Conservation (phyloP, 1,140 invertebrate genomes). For the Sinella curviseta region DNA sequence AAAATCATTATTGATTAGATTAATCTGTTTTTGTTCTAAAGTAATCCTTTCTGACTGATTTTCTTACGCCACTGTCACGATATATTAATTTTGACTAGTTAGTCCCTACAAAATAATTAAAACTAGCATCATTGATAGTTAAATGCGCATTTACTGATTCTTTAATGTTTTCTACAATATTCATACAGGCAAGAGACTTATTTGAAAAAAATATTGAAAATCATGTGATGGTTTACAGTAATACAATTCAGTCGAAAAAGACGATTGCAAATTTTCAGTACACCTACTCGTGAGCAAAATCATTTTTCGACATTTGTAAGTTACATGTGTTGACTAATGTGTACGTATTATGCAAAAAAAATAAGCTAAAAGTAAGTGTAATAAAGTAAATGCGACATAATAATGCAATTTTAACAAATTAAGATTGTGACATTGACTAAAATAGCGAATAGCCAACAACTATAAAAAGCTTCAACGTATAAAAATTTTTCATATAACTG, state of each 20-base stretch:
- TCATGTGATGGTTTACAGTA: too few species aligned
- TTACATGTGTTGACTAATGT: too few species aligned
- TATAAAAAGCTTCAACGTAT: too few species aligned
- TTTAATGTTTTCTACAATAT: background rate
- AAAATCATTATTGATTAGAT: background rate
- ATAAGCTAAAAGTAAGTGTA: too few species aligned
- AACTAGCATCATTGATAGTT: constrained; percentile 11
- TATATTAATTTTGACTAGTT: background rate
- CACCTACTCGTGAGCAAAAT: background rate
- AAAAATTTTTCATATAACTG: too few species aligned
- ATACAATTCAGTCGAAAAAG: background rate
- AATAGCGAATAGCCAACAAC: too few species aligned
- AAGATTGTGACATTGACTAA: too few species aligned
- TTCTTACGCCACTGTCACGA: background rate
- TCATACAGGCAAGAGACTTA: background rate
- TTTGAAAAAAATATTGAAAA: background rate
- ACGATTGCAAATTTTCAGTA: background rate
- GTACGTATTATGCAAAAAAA: too few species aligned
- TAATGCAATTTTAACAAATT: too few species aligned
- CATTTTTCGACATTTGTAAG: too few species aligned
- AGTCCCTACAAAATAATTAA: background rate
- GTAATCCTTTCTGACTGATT: background rate
- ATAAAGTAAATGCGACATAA: too few species aligned
- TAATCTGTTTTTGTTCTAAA: background rate
- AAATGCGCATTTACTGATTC: background rate